Base-by-base conservation (phyloP, 2,888 invertebrate genomes). In the Orthosia incerta region DNA sequence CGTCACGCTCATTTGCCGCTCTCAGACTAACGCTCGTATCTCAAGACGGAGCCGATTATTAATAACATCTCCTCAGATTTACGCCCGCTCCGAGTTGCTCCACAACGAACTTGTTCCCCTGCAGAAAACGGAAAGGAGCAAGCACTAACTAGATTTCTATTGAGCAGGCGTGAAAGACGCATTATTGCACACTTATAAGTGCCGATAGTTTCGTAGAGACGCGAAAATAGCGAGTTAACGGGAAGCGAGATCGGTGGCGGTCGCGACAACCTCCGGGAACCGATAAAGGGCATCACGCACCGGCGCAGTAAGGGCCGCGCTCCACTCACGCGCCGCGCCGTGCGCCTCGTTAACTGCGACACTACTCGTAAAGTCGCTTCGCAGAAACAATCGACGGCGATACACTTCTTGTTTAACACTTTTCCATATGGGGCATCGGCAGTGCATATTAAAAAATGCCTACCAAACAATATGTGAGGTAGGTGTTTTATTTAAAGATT, bases 161-260 rank as follows among this genome's bases (percentile, higher is more conserved):
- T 87, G 91, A 90, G 86, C 88, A 89, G 90, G 91, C 93, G 93
- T 93, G 92, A 90, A 93, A 87, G 91, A 93, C 88, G 89, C 89
- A 91, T 91, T 93, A 93, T 88, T 88, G 90, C 89, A 87, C 87
- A 89, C 87, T 86, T 87, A 82, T 88, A 88, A 90, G 89, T 89
- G 87, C 83, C 85, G 87, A 93, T 93, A 93, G 92, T 91, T 94
- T 93, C 93, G 91, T 88, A 92, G 93, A 94, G 93, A 88, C 84
- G 92, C 93, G 89, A 94, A 96, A 95, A 95, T 95, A 95, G 95
- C 93, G 83, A 87, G 90, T 94, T 95, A 92, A 89, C 91, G 91
- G 90, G 95, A 95, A 95, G 89, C 91, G 91, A 92, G 92, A 90
- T 89, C 91, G 88, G 92, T 90, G 94, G 94, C 93, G 93, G 94